Percentiles rank a stretch among this genome's conserved stretches.
These are phyloP conservation scores for Meda fulgida DNA, from an alignment of 2,797 vertebrate species.

Conservation along the genomic window DNA sequence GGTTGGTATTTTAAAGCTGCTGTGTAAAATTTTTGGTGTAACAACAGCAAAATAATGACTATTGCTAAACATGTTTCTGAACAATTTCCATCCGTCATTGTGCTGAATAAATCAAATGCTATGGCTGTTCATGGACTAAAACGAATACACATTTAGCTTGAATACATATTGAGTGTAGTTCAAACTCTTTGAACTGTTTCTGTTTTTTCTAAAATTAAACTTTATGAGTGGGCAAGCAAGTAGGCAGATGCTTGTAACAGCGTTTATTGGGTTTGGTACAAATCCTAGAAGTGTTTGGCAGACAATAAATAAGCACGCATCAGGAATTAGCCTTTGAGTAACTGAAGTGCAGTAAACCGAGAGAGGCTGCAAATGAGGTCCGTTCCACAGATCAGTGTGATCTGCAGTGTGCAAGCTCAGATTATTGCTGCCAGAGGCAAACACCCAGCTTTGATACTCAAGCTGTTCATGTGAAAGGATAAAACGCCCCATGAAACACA, in stretches of 20 bases:
- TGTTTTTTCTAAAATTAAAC: neutral
- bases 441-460: slow-evolving; percentile 30
- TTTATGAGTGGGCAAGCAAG: neutral
- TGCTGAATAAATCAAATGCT: neutral
- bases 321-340: slow-evolving; percentile 38
- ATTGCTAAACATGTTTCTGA: neutral
- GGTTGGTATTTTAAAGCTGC: neutral
- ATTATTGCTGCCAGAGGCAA: slow-evolving; percentile 35
- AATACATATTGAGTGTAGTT: no score
- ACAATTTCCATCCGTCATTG: neutral
- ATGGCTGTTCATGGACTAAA: neutral
- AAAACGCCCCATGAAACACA: slow-evolving; percentile 7
- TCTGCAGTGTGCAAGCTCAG: slow-evolving; percentile 30
- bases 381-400: slow-evolving; percentile 24
- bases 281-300: slow-evolving; percentile 15
- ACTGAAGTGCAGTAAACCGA: slow-evolving; percentile 28
- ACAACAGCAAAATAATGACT: neutral
- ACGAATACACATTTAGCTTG: no score
- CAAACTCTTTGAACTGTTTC: no score
- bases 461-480: slow-evolving; percentile 37
- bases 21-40: neutral
- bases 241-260: neutral
- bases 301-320: slow-evolving; percentile 19
- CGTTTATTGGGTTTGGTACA: neutral
- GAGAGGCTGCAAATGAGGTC: slow-evolving; percentile 26